Evolutionary conservation across 2,113 vertebrate genomes (phyloP), one percentile per base, ranked within the genome.

Genomic region (Panurus biarmicus): DNA sequence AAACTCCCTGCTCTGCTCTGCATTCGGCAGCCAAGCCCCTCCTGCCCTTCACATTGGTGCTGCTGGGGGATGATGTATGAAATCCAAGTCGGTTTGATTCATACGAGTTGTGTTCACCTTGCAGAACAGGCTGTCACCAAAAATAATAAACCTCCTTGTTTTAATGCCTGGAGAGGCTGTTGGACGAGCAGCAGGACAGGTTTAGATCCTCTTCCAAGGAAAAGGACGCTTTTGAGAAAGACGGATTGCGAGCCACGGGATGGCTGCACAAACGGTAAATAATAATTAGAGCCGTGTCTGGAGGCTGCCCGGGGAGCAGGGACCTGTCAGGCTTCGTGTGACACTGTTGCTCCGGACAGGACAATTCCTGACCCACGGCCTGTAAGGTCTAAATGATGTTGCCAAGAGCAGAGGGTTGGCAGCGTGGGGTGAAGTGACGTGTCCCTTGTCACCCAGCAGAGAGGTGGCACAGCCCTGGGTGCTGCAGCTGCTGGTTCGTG

Each of bases 131-230:
- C 95, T 95, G 95, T 93, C 94, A 83, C 67, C 6, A 77, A 87
- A 90, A 88, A 88, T 93, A 93, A 96, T 90, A 93, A 92, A 96
- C 29, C 88, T 94, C 88, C 88, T 88, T 60, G 88, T 73, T 90
- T 90, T 90, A 80, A 58, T 56, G 75, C 90, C 94, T 53, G 38
- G 85, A 83, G 82, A 88, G 92, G 95, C 92, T 66, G 47, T 87
- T 53, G 85, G 92, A 79, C 2, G 31, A 85, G 86, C 47, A 14
- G 86, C 85, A 36, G 93, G 91, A 81, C 2, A 72, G 83, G 85
- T 80, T 93, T 71, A 92, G 94, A 71, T 90, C 88, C 79, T 88
- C 78, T 96, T 76, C 66, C 90, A 85, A 90, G 87, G 87, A 40
- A 85, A 85, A 77, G 74, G 74, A 56, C 1, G 35, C 42, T 91